Evolutionary conservation across 2,113 vertebrate genomes (phyloP), one percentile per base, ranked within the genome.

Genomic region (Gallinago undulata): DNA sequence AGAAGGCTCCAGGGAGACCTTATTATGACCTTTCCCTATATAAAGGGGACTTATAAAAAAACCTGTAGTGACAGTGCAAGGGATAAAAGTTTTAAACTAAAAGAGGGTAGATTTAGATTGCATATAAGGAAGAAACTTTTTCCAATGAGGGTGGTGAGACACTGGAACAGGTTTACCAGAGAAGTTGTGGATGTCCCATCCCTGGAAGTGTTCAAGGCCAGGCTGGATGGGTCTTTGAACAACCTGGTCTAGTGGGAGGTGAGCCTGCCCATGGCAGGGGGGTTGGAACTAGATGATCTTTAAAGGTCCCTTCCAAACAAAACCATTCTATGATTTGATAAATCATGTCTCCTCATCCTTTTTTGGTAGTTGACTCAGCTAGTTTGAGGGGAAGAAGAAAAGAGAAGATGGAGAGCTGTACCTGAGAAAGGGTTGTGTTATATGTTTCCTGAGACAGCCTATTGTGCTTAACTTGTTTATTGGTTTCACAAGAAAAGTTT

Each of bases 221-320:
- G 15, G 9, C 12, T 66, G 33, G 11, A 62, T 10, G 6, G 12
- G 3, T 3, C 15, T 16, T 17, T 56, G 55, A 78, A 4, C 13
- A 81, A 25, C 10, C 12, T 23, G 19, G 1, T 78, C 11, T 25
- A 50, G 28, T 37, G 7, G 8, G 47, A 70, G 10, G 4, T 35
- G 7, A 39, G 7, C 7, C 9, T 59, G 15, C 8, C 30, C 15
- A 10, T 9, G 13, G 24, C 23, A 53, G 15, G 1, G 3, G 2
- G 2, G 2, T 8, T 53, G 50, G 50, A 16, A 23, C 3, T 53
- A 48, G 27, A 23, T 21, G 13, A 6, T 53, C 8, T 62, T 53
- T 39, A 57, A 43, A 70, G 1, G 7, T 10, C 11, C 0, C 0
- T 66, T 72, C n/a, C 6, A 45, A 48, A 2, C 5, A 22, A 82